Conservation (phyloP, 2,797 vertebrate genomes). For the Enteromius mattozi region DNA sequence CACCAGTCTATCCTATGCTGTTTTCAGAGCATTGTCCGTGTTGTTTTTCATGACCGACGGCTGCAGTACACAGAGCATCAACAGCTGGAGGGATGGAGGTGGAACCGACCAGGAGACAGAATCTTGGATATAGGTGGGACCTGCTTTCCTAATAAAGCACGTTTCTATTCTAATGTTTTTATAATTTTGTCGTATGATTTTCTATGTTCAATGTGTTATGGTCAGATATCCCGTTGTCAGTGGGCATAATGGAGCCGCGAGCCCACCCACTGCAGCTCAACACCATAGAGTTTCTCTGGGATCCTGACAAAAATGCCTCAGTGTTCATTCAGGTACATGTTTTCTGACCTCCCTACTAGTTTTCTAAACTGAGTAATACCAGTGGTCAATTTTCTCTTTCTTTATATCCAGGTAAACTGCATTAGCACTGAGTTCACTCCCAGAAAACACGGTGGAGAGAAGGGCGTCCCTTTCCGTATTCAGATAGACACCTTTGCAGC, state of each 20-base stretch:
- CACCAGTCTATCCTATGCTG: constrained; percentile 36
- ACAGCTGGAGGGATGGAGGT: constrained; percentile 94
- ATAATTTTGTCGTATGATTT: neutral
- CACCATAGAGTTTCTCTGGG: constrained; percentile 94
- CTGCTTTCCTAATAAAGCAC: neutral
- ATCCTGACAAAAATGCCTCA: constrained; percentile 87
- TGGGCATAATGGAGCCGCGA: constrained; percentile 89
- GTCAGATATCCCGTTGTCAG: constrained; percentile 91
- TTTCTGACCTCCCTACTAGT: neutral
- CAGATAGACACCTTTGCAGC: constrained; percentile 91
- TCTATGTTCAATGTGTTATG: neutral
- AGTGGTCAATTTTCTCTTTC: neutral
- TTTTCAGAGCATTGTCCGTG: constrained; percentile 89
- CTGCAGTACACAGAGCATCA: constrained; percentile 93
- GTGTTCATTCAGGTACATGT: constrained; percentile 89
- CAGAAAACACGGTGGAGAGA: constrained; percentile 94
- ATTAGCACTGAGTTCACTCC: constrained; percentile 97
- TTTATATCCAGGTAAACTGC: constrained; percentile 88
- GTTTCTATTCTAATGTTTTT: neutral
- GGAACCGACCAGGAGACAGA: constrained; percentile 92
- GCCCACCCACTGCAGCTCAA: constrained; percentile 90
- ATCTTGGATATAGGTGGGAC: constrained; percentile 90
- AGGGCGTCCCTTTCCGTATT: constrained; percentile 92
- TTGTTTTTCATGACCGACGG: constrained; percentile 92
- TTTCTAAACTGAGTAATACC: neutral